Base-by-base conservation (phyloP, 2,797 vertebrate species). In the Gambusia yucatana region DNA sequence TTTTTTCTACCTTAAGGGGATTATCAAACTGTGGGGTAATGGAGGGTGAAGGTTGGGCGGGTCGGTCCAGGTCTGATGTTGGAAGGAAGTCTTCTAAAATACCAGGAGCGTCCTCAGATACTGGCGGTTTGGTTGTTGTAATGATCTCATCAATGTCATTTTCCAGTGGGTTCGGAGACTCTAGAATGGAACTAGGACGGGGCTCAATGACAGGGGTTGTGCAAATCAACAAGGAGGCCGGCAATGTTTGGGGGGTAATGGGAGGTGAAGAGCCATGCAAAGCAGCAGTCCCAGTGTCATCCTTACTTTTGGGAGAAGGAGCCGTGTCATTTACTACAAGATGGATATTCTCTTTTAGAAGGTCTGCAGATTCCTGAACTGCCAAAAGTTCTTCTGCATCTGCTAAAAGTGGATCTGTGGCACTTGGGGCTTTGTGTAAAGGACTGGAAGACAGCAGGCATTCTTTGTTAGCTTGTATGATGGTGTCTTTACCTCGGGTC, bases 381-480 rank as follows among this genome's bases (percentile, higher is more conserved):
- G 77, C 82, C 2, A 79, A 73, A 73, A 84, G 61, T 57, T 93
- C 91, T 11, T 93, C 88, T 1, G 85, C 77, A 5, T 72, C 50
- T 4, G 74, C 9, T 30, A 95, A 74, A 61, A 96, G 91, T 3
- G 93, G 89, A 71, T 92, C 91, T 57, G 89, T 92, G 84, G 80
- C 46, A 2, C 65, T 47, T 0, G 87, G 84, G 4, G 85, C 77
- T 79, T 91, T 82, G 84, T 87, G 87, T 72, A 88, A 17, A 20
- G 90, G 92, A 65, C 92, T 89, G 86, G 92, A 93, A 78, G 92
- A 91, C 79, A 92, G 75, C 50, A 90, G 76, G 28, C 87, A 87
- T 43, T 92, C 89, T 65, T 90, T 88, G 41, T 86, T 89, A 52
- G 82, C 81, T 30, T 82, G 81, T 25, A 84, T 61, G 47, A 78